Evolutionary conservation across 2,797 vertebrate genomes (phyloP), one percentile per base, ranked within the genome.

Genomic region (Tauraco hartlaubi): DNA sequence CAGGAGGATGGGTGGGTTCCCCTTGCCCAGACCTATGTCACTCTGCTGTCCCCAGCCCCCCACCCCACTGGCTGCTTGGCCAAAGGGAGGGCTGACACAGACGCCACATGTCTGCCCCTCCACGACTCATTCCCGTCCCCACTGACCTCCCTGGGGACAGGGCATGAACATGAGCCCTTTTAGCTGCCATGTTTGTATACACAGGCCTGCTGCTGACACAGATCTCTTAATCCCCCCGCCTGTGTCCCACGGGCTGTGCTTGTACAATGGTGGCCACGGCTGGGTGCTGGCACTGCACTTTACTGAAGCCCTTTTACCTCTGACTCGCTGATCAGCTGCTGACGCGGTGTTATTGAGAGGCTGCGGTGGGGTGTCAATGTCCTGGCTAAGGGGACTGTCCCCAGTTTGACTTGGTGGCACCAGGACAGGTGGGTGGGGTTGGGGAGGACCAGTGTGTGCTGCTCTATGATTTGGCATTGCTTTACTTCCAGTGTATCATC

Each of bases 301-400:
- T 98, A 56, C 93, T 95, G 96, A 97, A 96, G 90, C 96, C 91
- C 95, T 98, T 98, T 98, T 98, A 96, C 94, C 97, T 97, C 98
- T 98, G 98, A 99, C 98, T 98, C 97, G 98, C 98, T 99, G 98
- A 98, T 98, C 98, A 99, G 98, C 97, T 99, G 99, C 99, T 99
- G 99, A 99, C 98, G 80, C 97, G 95, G 97, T 93, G 85, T 83
- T 97, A 97, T 91, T 37, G 25, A 82, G 69, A 88, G 93, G 82
- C 82, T 80, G 31, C 6, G 33, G 74, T 2, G 21, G 85, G 46
- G 7, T 81, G 85, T 89, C 82, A 64, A 59, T 5, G 6, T 68
- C 33, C 66, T 77, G 76, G 61, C 4, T 22, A 44, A 5, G 18
- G 37, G 48, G n/a, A 74, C 37, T 54, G 76, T 64, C 71, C 77